Conservation (phyloP, 2,113 vertebrate genomes). For the Ceyx margarethae region DNA sequence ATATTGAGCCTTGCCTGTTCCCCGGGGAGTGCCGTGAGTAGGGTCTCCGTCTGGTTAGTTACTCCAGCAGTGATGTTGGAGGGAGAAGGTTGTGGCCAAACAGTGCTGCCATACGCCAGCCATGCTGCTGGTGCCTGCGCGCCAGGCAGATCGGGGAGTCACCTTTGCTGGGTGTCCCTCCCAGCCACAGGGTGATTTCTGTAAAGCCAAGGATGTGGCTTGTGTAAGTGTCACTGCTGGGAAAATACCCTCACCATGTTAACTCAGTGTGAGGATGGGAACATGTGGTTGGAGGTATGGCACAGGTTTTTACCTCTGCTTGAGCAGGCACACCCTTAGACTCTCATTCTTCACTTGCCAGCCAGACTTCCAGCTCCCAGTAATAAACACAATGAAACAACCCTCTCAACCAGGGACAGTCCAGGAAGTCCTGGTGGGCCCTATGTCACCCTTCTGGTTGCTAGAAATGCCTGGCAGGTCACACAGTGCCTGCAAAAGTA, state of each 20-base stretch:
- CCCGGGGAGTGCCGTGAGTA: background rate
- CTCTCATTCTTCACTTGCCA: background rate
- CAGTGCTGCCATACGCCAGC: rapidly evolving
- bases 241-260: background rate
- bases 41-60: background rate
- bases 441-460: background rate
- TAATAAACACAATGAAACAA: background rate
- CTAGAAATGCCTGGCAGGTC: background rate
- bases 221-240: background rate
- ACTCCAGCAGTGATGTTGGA: background rate
- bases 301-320: background rate
- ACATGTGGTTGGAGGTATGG: rapidly evolving
- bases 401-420: background rate
- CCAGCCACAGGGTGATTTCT: background rate
- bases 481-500: background rate
- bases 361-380: background rate
- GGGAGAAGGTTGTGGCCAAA: background rate
- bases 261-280: background rate
- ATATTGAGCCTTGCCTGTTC: background rate
- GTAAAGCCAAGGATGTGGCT: background rate
- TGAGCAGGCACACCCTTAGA: background rate
- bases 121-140: rapidly evolving
- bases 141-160: background rate
- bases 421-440: background rate
- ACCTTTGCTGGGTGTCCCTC: background rate